Conservation (phyloP, 2,888 invertebrate genomes). For the Diplolepis rosae region DNA sequence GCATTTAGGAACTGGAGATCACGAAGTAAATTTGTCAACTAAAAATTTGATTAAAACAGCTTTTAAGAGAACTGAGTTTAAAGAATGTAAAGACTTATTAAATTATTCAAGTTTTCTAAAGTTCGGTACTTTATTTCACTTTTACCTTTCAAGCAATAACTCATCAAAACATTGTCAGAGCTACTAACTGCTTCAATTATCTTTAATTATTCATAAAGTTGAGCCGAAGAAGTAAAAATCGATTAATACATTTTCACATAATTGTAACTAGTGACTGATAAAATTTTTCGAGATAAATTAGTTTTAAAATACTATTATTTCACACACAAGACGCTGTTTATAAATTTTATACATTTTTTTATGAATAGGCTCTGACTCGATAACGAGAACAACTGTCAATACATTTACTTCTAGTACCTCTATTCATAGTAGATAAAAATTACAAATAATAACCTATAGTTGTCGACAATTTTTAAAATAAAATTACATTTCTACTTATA, state of each 20-base stretch:
- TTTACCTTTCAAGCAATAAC: slow-evolving; percentile 17
- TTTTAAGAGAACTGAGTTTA: neutral
- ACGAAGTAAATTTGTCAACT: neutral
- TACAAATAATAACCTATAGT: too few relatives aligned
- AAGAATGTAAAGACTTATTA: neutral
- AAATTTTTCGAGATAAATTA: neutral
- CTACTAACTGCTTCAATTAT: slow-evolving; percentile 16
- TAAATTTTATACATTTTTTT: neutral
- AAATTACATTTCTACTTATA: too few relatives aligned
- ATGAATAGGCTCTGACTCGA: neutral
- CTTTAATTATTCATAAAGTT: neutral
- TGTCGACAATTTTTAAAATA: too few relatives aligned
- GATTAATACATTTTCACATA: neutral
- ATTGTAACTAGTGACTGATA: neutral
- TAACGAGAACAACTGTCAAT: neutral
- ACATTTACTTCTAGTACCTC: too few relatives aligned
- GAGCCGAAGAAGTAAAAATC: neutral
- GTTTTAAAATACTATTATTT: neutral
- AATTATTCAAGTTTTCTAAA: neutral
- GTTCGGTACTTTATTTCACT: neutral
- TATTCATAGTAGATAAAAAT: too few relatives aligned
- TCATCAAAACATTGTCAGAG: slow-evolving; percentile 15
- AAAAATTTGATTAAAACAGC: neutral
- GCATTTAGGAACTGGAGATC: slow-evolving; percentile 29
- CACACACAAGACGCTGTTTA: neutral